Evolutionary conservation across 2,113 vertebrate species (phyloP), one percentile per base, ranked within the genome.

Genomic region (Todiramphus chloris): DNA sequence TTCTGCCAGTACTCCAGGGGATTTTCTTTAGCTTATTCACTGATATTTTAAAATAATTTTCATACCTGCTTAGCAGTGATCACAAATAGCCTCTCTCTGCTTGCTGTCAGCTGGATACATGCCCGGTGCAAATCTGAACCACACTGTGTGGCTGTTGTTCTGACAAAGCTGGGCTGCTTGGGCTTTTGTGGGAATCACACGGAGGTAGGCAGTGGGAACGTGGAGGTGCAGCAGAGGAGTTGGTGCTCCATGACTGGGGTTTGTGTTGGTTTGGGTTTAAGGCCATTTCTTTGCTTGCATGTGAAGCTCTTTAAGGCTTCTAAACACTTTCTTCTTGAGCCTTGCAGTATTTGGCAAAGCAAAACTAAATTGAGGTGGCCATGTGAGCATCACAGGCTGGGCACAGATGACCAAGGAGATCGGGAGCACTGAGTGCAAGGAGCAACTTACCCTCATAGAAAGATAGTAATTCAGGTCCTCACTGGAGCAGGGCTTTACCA

Each of bases 181-280:
- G 43, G 50, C 21, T 90, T 37, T 23, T 46, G 51, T 63, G 43
- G 50, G 69, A 31, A 19, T 50, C 3, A 1, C 0, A 1, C 1
- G 6, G 64, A 28, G 39, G 28, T 4, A 4, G 50, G 3, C 4
- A 11, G 16, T 0, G 2, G 43, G 56, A n/a, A 4, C 0, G 6
- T 3, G 33, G 63, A 25, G 37, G 35, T 82, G 13, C 18, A 44
- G 70, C 16, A 33, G 51, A 23, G 24, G 56, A 23, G n/a, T 39
- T 46, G 46, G 46, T 46, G 46, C 46, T 24, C 83, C 50, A 24
- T 18, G 43, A 10, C 30, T 0, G 2, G 31, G 18, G 19, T 12
- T 35, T 8, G 12, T 21, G 31, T 19, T 23, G 31, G 8, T 21
- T 66, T 55, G 15, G 37, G 39, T 28, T 51, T 48, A 5, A 43